phyloP scores from a whole-genome alignment of 2,888 invertebrate genomes.

The Torymus tubicola region DNA sequence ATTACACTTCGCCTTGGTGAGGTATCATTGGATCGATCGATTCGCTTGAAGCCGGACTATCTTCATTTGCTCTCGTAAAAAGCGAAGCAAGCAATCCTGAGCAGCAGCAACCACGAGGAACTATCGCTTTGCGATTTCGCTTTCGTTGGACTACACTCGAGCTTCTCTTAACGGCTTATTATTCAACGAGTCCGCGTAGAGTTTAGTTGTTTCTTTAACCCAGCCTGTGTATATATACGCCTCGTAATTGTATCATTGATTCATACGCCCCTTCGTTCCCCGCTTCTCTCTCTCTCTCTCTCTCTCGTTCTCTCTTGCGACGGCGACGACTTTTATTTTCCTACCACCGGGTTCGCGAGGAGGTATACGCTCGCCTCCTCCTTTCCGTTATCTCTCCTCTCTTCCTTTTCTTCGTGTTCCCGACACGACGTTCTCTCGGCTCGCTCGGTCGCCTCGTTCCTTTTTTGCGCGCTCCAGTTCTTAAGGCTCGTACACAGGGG shows the following conservation, averaged over 20 bases:
- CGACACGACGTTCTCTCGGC: neutral
- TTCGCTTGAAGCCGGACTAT: too few relatives aligned
- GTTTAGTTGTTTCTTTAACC: neutral
- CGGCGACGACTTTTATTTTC: too few relatives aligned
- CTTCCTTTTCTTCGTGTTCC: neutral
- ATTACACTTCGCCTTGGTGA: too few relatives aligned
- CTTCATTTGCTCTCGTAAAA: too few relatives aligned
- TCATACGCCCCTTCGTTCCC: conserved; percentile 5
- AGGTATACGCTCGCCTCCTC: neutral
- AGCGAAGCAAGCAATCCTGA: too few relatives aligned
- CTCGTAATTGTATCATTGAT: conserved; percentile 38
- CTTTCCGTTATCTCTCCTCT: conserved; percentile 19
- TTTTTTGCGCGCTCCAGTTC: neutral
- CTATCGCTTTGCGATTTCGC: too few relatives aligned
- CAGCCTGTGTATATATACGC: neutral
- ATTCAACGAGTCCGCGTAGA: conserved; percentile 12
- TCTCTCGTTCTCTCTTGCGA: too few relatives aligned
- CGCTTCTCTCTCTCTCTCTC: too few relatives aligned
- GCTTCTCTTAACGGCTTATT: conserved; percentile 36
- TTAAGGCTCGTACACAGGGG: neutral
- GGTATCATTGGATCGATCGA: too few relatives aligned
- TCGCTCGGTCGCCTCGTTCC: conserved; percentile 8
- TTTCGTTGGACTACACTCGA: too few relatives aligned
- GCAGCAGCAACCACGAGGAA: too few relatives aligned
- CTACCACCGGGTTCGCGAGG: too few relatives aligned